Evolutionary conservation across 1,140 invertebrate species (phyloP), one percentile per base, ranked within the genome.

Genomic region (Planococcus citri): DNA sequence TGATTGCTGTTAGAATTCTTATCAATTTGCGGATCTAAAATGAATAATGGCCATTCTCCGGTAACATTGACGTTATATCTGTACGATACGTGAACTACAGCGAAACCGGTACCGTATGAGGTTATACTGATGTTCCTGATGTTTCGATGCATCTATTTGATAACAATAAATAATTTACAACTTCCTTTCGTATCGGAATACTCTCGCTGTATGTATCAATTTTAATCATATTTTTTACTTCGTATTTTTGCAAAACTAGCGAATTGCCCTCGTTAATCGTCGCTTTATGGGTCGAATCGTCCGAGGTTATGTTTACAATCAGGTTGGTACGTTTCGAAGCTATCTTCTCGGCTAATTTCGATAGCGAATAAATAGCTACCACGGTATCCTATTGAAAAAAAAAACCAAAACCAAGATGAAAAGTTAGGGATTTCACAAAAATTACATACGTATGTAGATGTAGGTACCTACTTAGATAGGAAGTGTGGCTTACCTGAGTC

Each of bases 61-160:
- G 92, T 94, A 4, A 94, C 91, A 77, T 94, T 92, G 33, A 92
- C 84, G 78, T 92, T 91, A 75, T 94, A 94, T 61, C 82, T 83
- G 74, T 90, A 92, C 1, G 86, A 87, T 0, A 97, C 84, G 77
- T 94, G 91, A 33, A 94, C 82, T 58, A 96, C 77, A 0, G 87
- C 91, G 75, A 95, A 85, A 37, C 95, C 95, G 33, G 81, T 83
- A 9, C 95, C 95, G 29, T 83, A 83, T 0, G 90, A 91, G 24
- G 84, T 83, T 14, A 92, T 80, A 27, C 84, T 84, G 0, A 91
- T 76, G 1, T 80, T 73, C 22, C 60, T 22, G 4, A 64, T 20
- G 9, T 24, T 64, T 64, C 22, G 10, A 20, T 64, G 60, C 25
- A 64, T 1, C 60, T 64, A 10, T 4, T 24, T 9, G 3, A 14